A percentile compares a stretch with the other conserved stretches of the same genome.
phyloP scores from a whole-genome alignment of 2,113 vertebrate genomes.

The Agapornis roseicollis region DNA sequence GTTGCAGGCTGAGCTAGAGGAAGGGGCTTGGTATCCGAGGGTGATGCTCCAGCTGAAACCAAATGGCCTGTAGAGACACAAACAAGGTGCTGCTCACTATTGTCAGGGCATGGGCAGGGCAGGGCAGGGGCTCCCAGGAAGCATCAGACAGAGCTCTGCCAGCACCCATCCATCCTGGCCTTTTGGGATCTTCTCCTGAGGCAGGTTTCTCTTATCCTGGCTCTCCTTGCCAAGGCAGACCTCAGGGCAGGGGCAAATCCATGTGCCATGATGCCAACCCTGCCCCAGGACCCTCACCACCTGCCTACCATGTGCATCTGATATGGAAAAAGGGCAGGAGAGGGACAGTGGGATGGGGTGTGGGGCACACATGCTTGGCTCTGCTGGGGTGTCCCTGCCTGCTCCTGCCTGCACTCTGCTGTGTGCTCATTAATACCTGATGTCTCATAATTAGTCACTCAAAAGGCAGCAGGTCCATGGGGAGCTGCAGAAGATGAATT shows the following conservation, averaged over 20 bases:
- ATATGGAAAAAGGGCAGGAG: not conserved
- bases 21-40: not conserved
- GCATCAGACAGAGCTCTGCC: not conserved
- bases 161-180: not conserved
- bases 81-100: not conserved
- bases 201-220: not conserved
- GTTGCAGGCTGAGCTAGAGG: not conserved
- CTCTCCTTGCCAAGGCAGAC: not conserved
- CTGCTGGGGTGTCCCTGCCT: not conserved
- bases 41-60: not conserved
- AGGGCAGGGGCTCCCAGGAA: not conserved
- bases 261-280: not conserved
- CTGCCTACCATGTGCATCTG: not conserved
- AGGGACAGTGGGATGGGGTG: not conserved
- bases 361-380: not conserved
- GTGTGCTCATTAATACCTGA: not conserved
- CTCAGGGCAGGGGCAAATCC: not conserved
- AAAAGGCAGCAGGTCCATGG: not conserved
- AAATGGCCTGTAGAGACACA: fast-evolving
- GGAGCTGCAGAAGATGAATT: slow-evolving; percentile 19
- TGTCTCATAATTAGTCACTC: slow-evolving; percentile 49
- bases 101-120: not conserved
- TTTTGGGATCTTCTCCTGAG: not conserved
- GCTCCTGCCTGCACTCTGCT: not conserved
- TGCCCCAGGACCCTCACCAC: no score